Evolutionary conservation across 2,888 invertebrate species (phyloP).

Genomic region (Mesorhabditis belari): DNA sequence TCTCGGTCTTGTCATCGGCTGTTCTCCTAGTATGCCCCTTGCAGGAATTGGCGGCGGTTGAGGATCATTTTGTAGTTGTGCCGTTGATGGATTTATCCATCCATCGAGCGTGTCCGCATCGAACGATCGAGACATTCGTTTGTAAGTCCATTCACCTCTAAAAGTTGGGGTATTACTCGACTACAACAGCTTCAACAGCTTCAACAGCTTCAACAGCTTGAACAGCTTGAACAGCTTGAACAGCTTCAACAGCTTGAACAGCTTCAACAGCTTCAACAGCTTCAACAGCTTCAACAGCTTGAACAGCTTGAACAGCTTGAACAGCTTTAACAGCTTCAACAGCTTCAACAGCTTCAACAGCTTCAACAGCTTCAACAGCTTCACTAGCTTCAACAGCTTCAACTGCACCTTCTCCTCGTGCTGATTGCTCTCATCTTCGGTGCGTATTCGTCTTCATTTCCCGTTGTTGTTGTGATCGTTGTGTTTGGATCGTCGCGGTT

Average conservation of each 20-base stretch:
- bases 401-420: background rate
- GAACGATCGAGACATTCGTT: conserved; percentile 61
- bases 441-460: background rate
- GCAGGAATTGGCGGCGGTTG: background rate
- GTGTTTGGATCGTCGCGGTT: background rate
- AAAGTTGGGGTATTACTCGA: too few relatives aligned
- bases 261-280: background rate
- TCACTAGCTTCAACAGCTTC: background rate
- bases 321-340: background rate
- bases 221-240: background rate
- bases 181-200: background rate
- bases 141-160: conserved; percentile 29
- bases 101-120: conserved; percentile 36
- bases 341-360: background rate
- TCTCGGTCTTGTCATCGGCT: background rate
- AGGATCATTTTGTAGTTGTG: too few relatives aligned
- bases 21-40: too few relatives aligned
- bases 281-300: background rate
- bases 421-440: background rate
- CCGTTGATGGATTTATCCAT: too few relatives aligned
- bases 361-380: background rate
- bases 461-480: background rate
- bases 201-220: background rate
- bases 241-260: too few relatives aligned
- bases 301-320: background rate